Conservation (phyloP, 2,113 vertebrate genomes). For the Calyptommatus sinebrachiatus region DNA sequence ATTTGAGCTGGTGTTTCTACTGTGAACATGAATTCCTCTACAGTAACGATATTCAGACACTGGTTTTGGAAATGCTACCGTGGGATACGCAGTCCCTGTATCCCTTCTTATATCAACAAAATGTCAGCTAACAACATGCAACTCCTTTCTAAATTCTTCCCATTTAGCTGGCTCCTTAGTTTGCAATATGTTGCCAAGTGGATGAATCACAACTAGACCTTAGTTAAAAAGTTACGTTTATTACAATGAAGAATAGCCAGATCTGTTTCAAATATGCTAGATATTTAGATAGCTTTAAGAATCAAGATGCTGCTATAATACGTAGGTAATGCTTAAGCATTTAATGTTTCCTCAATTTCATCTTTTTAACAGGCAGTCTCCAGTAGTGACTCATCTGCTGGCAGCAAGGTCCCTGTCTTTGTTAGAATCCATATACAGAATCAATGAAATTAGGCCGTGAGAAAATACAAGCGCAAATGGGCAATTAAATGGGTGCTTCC, state of each 20-base stretch:
- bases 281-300: neutral
- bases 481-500: neutral
- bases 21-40: neutral
- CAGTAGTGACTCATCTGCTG: neutral
- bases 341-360: neutral
- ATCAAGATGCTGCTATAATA: neutral
- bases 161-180: neutral
- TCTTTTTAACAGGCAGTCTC: constrained; percentile 5
- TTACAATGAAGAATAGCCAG: neutral
- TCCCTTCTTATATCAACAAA: neutral
- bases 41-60: neutral
- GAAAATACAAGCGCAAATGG: neutral
- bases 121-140: neutral
- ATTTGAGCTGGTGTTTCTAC: neutral
- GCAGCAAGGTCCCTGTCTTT: neutral
- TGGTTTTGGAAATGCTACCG: neutral
- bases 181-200: neutral
- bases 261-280: neutral
- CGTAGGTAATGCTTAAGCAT: neutral
- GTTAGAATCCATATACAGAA: neutral
- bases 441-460: neutral
- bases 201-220: neutral
- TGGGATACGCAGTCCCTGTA: neutral
- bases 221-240: neutral
- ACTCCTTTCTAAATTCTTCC: neutral